These are phyloP conservation scores for Theodoxus fluviatilis DNA, from an alignment of 2,888 invertebrate genomes.

Conservation along the genomic window DNA sequence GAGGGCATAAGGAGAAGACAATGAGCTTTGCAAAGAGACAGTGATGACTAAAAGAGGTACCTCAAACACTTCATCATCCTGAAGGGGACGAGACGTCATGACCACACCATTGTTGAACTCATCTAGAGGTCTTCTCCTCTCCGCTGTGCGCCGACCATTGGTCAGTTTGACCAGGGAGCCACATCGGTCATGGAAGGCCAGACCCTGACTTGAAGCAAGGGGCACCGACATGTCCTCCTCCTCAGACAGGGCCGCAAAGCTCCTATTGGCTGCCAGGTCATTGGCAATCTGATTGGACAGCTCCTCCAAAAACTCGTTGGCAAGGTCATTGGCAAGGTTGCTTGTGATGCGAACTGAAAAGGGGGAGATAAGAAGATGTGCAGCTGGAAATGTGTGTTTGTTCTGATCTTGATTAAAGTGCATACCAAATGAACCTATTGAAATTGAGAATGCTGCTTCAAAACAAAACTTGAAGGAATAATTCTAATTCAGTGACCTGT, in stretches of 20 bases:
- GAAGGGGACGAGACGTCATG: slow-evolving; percentile 63
- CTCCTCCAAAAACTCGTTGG: slow-evolving; percentile 54
- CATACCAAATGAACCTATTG: too few relatives aligned
- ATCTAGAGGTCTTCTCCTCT: slow-evolving; percentile 60
- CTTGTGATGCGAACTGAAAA: slow-evolving; percentile 27
- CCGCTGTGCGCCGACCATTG: slow-evolving; percentile 57
- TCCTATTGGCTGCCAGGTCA: slow-evolving; percentile 37
- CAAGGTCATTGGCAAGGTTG: slow-evolving; percentile 56
- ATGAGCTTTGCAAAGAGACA: too few relatives aligned
- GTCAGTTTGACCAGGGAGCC: slow-evolving; percentile 81
- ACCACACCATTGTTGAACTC: slow-evolving; percentile 66
- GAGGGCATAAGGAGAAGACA: too few relatives aligned
- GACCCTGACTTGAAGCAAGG: slow-evolving; percentile 26
- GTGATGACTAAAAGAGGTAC: slow-evolving; percentile 42
- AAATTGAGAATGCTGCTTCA: too few relatives aligned
- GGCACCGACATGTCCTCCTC: slow-evolving; percentile 13
- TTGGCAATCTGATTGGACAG: slow-evolving; percentile 55
- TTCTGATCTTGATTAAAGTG: too few relatives aligned
- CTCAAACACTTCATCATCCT: slow-evolving; percentile 64
- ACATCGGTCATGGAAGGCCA: slow-evolving; percentile 77
- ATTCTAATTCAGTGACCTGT: too few relatives aligned
- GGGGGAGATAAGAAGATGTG: not conserved
- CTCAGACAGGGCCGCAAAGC: slow-evolving; percentile 23
- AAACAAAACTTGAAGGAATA: too few relatives aligned
- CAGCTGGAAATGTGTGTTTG: too few relatives aligned